These are phyloP conservation scores for Notechis scutatus DNA, from an alignment of 2,113 vertebrate genomes.

Conservation along the genomic window DNA sequence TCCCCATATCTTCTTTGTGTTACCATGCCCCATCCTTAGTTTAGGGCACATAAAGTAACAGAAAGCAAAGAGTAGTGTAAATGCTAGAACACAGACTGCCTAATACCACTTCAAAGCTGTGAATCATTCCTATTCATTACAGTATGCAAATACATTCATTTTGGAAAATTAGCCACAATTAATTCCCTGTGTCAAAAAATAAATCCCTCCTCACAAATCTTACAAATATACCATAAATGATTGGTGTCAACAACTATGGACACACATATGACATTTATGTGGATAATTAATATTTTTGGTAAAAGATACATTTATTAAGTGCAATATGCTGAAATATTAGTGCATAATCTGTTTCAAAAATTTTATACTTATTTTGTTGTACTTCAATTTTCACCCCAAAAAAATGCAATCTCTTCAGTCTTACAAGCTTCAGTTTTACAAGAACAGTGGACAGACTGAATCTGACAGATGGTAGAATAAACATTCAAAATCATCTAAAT, in stretches of 20 bases:
- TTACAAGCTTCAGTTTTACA: not conserved
- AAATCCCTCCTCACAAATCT: not conserved
- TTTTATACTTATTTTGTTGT: not conserved
- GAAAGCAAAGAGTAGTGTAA: not conserved
- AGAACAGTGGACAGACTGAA: not conserved
- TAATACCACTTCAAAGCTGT: not conserved
- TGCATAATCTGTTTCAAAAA: not conserved
- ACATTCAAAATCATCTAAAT: not conserved
- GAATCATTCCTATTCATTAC: not conserved
- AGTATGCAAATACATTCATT: too few species aligned
- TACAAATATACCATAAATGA: not conserved
- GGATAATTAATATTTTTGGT: not conserved
- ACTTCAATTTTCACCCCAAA: not conserved
- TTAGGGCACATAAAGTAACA: not conserved
- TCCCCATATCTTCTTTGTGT: not conserved
- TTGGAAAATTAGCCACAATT: not conserved
- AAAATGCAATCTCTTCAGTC: not conserved
- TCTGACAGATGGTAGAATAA: not conserved
- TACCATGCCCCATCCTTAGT: not conserved
- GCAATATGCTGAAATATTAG: not conserved
- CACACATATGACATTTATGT: not conserved
- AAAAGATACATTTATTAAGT: not conserved
- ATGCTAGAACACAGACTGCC: not conserved
- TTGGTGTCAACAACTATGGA: not conserved
- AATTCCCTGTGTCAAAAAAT: not conserved